A percentile compares a stretch with the other conserved stretches of the same genome.
Conservation (phyloP, 2,797 vertebrate species). For the Gallirallus australis region DNA sequence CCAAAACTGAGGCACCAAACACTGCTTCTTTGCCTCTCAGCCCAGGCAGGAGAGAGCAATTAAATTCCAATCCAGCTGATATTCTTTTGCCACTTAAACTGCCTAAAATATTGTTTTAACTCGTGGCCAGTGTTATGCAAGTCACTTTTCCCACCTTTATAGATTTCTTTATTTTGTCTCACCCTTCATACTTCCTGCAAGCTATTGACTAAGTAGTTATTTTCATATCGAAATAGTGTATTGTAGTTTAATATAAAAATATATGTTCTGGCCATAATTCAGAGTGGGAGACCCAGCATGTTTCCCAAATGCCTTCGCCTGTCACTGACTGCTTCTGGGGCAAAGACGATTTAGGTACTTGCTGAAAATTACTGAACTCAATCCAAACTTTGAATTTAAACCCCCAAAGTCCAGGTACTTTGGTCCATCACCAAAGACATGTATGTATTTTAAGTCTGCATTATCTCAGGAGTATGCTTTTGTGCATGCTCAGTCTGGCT, state of each 20-base stretch:
- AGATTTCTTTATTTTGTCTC: background rate
- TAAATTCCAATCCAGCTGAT: slow-evolving; percentile 6
- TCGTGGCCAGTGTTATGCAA: background rate
- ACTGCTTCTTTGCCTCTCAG: background rate
- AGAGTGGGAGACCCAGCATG: background rate
- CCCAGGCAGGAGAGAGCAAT: background rate
- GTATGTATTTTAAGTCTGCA: rapidly evolving
- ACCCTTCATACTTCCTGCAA: background rate
- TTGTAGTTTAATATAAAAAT: background rate
- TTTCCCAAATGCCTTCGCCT: background rate
- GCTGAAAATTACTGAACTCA: rapidly evolving
- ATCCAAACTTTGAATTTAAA: background rate
- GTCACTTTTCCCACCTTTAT: background rate
- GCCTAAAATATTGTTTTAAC: background rate
- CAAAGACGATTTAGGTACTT: background rate
- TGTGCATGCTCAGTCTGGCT: background rate
- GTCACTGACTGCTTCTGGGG: background rate
- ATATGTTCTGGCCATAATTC: slow-evolving; percentile 2
- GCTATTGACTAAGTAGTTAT: slow-evolving; percentile 22
- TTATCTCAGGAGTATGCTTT: background rate
- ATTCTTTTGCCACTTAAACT: background rate
- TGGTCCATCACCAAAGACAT: background rate
- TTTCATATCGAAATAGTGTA: slow-evolving; percentile 1
- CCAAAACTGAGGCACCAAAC: background rate
- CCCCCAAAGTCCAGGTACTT: rapidly evolving